Base-by-base conservation (phyloP, 23 tunicate genomes). In the Styela clava region DNA sequence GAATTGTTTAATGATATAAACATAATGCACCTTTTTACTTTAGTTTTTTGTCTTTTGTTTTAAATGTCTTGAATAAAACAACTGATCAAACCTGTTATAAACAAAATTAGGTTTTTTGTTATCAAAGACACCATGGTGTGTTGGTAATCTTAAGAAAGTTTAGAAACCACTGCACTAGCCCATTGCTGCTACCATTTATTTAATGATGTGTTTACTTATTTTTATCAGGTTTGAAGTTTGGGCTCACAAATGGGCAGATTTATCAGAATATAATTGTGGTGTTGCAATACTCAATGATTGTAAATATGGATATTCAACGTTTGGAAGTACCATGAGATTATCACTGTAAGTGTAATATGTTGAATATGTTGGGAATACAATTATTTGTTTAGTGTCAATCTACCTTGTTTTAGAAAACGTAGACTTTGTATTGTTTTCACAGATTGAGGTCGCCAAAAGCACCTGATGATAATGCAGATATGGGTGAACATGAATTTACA, bases 231-330 rank as follows among this genome's bases (percentile, higher is more conserved):
- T 23, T 35, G 89, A 86, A 61, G 89, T 86, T 16, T 86, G 89
- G 89, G 84, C 79, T 52, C 89, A 86, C 79, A 86, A 86, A 79
- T 86, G 89, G 89, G 77, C 69, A 3, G 84, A 86, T 31, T 26
- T 86, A 30, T 79, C 84, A 3, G 82, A 86, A 61, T 69, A 79
- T 34, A 62, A 71, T 52, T 62, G 34, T 52, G 89, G 89, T 29
- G 89, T 86, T 0, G 74, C 89, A 24, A 3, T 86, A 22, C 69
- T 86, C 30, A 86, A 86, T 51, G 84, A 86, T 33, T 86, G 73
- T 31, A 86, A 86, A 79, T 86, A 86, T 32, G 89, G 89, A 52
- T 86, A 70, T 56, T 86, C 89, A 56, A 71, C 84, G 16, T 79
- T 86, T 56, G 79, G 84, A n/a, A 79, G 69, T 31, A 33, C 68